These are phyloP conservation scores for Macquaria ambigua DNA, from an alignment of 2,113 vertebrate genomes.

Conservation along the genomic window DNA sequence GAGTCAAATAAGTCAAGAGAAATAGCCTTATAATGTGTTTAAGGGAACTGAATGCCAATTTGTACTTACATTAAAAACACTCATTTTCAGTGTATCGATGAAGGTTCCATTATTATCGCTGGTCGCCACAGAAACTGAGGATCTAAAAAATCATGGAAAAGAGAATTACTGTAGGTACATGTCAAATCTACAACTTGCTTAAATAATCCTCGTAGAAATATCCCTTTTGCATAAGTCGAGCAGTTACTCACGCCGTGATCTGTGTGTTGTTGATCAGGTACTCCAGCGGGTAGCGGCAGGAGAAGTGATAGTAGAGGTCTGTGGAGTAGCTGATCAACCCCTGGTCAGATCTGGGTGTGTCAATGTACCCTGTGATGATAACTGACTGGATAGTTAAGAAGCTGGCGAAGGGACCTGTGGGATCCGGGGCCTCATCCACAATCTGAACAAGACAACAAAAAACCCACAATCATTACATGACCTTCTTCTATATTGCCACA, in stretches of 20 bases:
- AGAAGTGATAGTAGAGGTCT: conserved; percentile 87
- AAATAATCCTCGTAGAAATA: not conserved
- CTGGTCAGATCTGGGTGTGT: conserved; percentile 70
- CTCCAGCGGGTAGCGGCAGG: conserved; percentile 86
- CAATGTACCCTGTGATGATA: conserved; percentile 83
- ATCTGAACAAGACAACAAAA: conserved; percentile 70
- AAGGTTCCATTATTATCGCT: conserved; percentile 85
- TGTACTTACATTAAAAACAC: conserved; percentile 82
- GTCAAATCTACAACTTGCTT: not conserved
- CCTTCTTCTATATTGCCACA: not conserved
- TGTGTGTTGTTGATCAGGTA: conserved; percentile 86
- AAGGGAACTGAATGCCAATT: not conserved
- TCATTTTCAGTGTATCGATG: conserved; percentile 82
- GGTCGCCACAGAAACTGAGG: conserved; percentile 85
- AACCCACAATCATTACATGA: not conserved
- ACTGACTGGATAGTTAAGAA: conserved; percentile 85
- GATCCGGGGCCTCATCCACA: conserved; percentile 78
- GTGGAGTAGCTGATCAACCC: conserved; percentile 85
- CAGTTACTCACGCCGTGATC: conserved; percentile 80
- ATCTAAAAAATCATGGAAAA: conserved; percentile 64
- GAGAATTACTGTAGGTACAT: not conserved
- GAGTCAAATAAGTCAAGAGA: not conserved
- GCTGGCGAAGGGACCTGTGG: conserved; percentile 73
- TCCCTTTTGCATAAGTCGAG: not conserved
- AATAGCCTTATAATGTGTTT: not conserved